phyloP scores from a whole-genome alignment of 2,888 invertebrate genomes.

The Drosophila mimetica region DNA sequence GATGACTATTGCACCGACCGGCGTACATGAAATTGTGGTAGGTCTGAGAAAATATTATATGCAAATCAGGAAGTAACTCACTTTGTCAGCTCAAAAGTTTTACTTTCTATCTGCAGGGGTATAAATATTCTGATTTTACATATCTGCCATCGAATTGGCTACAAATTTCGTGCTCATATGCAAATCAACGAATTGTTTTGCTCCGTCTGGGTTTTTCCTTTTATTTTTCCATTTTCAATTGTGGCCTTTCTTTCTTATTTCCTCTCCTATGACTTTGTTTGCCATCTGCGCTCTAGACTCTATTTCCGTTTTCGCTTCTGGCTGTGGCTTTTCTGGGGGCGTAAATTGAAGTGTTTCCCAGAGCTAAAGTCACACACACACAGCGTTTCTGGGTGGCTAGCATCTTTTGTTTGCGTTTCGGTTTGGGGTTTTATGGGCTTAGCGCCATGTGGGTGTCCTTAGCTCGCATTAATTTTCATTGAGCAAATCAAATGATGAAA shows the following conservation, averaged over 20 bases:
- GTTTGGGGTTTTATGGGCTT: slow-evolving; percentile 29
- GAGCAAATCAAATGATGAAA: slow-evolving; percentile 44
- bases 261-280: slow-evolving; percentile 51
- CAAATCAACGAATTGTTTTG: slow-evolving; percentile 53
- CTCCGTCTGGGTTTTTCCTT: slow-evolving; percentile 12
- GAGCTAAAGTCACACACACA: slow-evolving; percentile 8
- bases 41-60: slow-evolving; percentile 15
- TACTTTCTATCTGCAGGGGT: slow-evolving; percentile 14
- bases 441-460: slow-evolving; percentile 44
- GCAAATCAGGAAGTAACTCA: slow-evolving; percentile 14
- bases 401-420: slow-evolving; percentile 36
- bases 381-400: slow-evolving; percentile 2
- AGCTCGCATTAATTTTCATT: slow-evolving; percentile 61
- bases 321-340: slow-evolving; percentile 18
- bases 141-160: slow-evolving; percentile 44
- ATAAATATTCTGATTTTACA: slow-evolving; percentile 27
- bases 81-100: slow-evolving; percentile 4
- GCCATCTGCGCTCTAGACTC: slow-evolving; percentile 21
- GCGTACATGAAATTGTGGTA: slow-evolving; percentile 20
- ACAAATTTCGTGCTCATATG: slow-evolving; percentile 56
- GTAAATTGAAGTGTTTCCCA: slow-evolving; percentile 40
- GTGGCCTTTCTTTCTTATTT: slow-evolving; percentile 20
- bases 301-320: slow-evolving; percentile 34
- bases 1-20: slow-evolving; percentile 7
- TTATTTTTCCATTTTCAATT: slow-evolving; percentile 31